Percentiles rank a stretch among this genome's conserved stretches.
phyloP scores from a whole-genome alignment of 2,113 vertebrate genomes.

The rat (Rattus norvegicus) region GRCr8 NC_086027.1:38678001-38678500 shows the following conservation, averaged over 20 bases:
- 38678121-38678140: neutral
- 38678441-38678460: slow-evolving; percentile 5
- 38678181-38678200: neutral
- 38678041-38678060: neutral
- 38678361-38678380: neutral
- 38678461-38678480: neutral
- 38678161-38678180: neutral
- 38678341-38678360: neutral
- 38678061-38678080: neutral
- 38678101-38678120: slow-evolving; percentile 23
- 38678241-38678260: neutral
- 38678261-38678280: neutral
- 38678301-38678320: neutral
- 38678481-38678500: neutral
- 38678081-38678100: neutral
- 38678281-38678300: neutral
- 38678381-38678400: neutral
- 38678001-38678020: neutral
- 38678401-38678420: neutral
- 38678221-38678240: neutral
- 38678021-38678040: neutral
- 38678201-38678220: neutral
- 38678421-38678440: neutral
- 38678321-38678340: neutral
- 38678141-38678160: slow-evolving; percentile 38